Evolutionary conservation across 2,888 invertebrate species (phyloP), one percentile per base, ranked within the genome.

Genomic region (Diaperis boleti): DNA sequence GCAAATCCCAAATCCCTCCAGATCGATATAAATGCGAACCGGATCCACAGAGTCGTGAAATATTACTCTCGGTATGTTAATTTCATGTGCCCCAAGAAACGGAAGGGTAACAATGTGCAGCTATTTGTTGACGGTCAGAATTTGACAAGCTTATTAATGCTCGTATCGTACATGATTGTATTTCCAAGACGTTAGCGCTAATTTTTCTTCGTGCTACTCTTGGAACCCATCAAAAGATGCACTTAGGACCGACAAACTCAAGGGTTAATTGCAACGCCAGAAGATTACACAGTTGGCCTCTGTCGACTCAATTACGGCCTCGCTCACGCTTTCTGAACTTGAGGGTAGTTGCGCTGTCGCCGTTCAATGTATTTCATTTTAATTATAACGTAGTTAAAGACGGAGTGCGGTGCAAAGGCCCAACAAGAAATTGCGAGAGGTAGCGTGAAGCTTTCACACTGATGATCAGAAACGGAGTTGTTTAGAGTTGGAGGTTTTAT

Each of bases 211-310:
- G n/a, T n/a, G n/a, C 26, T 2, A 26, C 6, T 26, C 6, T 5
- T n/a, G n/a, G 26, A 62, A 62, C 47, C 33, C 18, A 49, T 49
- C 45, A 49, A 35, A 45, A 57, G 57, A 62, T 50, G 41, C 62
- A 62, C 57, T 57, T 33, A 31, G 47, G 44, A 26, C 29, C 45
- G 35, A 55, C 45, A 50, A 35, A 31, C 56, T 35, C 20, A 26
- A 35, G 61, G 52, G 64, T 65, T 65, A 65, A 65, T 65, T 65
- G 62, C 64, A 57, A 61, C 49, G 55, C 60, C 55, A 55, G 64
- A 50, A 61, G 54, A 64, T 64, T 60, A 64, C 49, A 49, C 45
- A 50, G 61, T 61, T 44, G 64, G 50, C 64, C 60, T 64, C 55
- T 65, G 64, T 54, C 49, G 60, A 60, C 60, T 59, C 52, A 60